Conservation (phyloP, 2,797 vertebrate genomes). For the Ctenochaetus hawaiiensis region DNA sequence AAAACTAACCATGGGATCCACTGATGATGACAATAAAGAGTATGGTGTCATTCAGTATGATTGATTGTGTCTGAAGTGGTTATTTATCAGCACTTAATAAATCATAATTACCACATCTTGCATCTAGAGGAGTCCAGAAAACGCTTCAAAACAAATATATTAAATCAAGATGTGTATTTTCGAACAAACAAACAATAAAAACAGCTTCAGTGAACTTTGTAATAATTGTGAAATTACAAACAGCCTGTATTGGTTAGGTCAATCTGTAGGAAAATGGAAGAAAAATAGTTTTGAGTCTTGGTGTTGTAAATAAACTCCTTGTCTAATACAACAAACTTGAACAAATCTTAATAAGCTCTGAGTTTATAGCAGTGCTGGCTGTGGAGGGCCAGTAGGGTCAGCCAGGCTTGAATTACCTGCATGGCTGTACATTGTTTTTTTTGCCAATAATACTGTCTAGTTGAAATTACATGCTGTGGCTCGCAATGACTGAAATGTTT, state of each 20-base stretch:
- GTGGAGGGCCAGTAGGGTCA: background rate
- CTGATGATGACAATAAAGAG: too few species aligned
- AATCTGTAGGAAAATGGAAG: background rate
- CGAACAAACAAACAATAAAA: too few species aligned
- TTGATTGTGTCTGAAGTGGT: too few species aligned
- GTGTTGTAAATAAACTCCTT: background rate
- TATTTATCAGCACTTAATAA: background rate
- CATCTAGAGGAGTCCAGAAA: background rate
- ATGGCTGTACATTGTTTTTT: background rate
- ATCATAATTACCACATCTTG: background rate
- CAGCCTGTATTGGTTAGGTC: background rate
- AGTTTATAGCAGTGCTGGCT: background rate
- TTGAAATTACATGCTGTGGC: background rate
- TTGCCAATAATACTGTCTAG: background rate
- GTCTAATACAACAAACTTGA: background rate
- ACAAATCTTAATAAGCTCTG: background rate
- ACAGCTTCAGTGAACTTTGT: too few species aligned
- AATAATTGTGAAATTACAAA: background rate
- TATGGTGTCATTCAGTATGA: too few species aligned
- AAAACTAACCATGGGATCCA: background rate
- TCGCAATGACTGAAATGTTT: background rate
- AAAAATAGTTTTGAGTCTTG: background rate
- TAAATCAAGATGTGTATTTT: background rate
- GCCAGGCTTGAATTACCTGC: background rate
- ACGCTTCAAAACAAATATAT: background rate